A percentile compares a stretch with the other conserved stretches of the same genome.
These are phyloP conservation scores for Drosophila sucinea DNA, from an alignment of 1,140 invertebrate species.

Conservation along the genomic window DNA sequence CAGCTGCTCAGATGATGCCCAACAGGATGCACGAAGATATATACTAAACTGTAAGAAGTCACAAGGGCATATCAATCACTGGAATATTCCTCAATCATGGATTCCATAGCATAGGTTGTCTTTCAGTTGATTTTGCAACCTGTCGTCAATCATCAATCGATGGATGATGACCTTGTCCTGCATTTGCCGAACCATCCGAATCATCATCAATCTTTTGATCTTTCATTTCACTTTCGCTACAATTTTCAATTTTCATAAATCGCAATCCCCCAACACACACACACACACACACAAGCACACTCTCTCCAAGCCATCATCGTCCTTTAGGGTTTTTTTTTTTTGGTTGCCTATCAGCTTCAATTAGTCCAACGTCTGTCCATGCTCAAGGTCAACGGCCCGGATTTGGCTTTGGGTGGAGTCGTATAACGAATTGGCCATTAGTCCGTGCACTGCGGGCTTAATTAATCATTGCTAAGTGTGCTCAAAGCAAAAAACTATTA, in stretches of 20 bases:
- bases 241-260: conserved; percentile 7
- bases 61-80: conserved; percentile 2
- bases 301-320: background rate
- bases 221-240: conserved; percentile 3
- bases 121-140: background rate
- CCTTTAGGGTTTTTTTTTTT: background rate
- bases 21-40: background rate
- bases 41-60: background rate
- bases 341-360: conserved; percentile 6
- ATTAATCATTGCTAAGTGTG: conserved; percentile 75
- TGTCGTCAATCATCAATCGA: conserved; percentile 2
- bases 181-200: background rate
- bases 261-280: no score
- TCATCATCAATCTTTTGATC: conserved; percentile 3
- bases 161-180: background rate
- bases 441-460: conserved; percentile 69
- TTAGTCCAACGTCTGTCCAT: conserved; percentile 12
- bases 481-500: conserved; percentile 55
- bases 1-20: background rate
- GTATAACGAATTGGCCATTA: conserved; percentile 49
- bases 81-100: background rate
- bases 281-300: background rate
- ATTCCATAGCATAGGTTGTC: background rate
- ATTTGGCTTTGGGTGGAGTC: conserved; percentile 26
- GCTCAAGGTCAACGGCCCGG: conserved; percentile 19